Evolutionary conservation across 1,140 invertebrate genomes (phyloP).

Genomic region (Zaprionus tsacasi): DNA sequence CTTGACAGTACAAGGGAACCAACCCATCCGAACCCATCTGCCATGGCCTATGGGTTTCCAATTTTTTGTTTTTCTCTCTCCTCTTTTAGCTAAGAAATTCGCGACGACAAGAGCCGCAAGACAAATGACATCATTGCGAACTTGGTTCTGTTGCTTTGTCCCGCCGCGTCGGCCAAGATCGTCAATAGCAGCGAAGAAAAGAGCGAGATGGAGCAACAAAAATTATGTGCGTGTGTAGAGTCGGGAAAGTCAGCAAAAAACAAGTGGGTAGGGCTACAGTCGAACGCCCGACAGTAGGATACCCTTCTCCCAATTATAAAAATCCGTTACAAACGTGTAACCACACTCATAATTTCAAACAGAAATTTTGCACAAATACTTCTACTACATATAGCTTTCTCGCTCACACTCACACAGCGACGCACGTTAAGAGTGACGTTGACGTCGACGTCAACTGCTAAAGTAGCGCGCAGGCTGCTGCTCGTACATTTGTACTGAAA

Average conservation of each 20-base stretch:
- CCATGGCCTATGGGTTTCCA: slow-evolving; percentile 4
- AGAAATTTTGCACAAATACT: too few relatives aligned
- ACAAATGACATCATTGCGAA: slow-evolving; percentile 47
- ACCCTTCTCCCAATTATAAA: too few relatives aligned
- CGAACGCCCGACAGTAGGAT: too few relatives aligned
- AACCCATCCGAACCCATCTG: neutral
- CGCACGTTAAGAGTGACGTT: too few relatives aligned
- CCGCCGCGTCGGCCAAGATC: slow-evolving; percentile 18
- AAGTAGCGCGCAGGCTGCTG: too few relatives aligned
- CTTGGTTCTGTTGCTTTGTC: slow-evolving; percentile 9
- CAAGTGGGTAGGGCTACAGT: too few relatives aligned
- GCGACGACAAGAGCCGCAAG: neutral
- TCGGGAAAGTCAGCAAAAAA: slow-evolving; percentile 20
- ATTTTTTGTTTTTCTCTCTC: neutral
- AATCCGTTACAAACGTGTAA: too few relatives aligned
- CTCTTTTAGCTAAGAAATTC: neutral
- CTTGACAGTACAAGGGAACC: neutral
- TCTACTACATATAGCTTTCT: too few relatives aligned
- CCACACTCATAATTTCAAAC: too few relatives aligned
- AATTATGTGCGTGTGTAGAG: neutral
- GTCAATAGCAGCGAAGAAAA: slow-evolving; percentile 18
- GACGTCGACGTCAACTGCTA: too few relatives aligned
- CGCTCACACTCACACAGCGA: too few relatives aligned
- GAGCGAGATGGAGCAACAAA: neutral
- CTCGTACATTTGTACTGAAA: too few relatives aligned